Base-by-base conservation (phyloP, 2,113 vertebrate genomes). In the Eleginops maclovinus region DNA sequence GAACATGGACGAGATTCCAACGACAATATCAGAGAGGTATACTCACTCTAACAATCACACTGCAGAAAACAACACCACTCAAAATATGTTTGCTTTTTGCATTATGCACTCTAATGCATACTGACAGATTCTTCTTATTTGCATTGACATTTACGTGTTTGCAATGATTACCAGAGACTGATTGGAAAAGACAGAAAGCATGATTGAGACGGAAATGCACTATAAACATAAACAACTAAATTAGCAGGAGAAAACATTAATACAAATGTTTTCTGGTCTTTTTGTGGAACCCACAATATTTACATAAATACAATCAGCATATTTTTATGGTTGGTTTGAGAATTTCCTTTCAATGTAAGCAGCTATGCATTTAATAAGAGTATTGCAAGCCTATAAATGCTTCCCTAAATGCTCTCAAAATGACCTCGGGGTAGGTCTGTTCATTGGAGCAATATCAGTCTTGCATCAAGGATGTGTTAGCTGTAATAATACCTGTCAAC, bases 271-370 rank as follows among this genome's bases (percentile, higher is more conserved):
- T 79, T 90, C 89, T 79, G 81, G 78, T 75, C 67, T 75, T 78
- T 46, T 73, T 79, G 83, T 77, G 71, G 40, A 79, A 76, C 78
- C 79, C 78, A 66, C 60, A 28, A 75, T 93, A 92, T 92, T 90
- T 92, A 93, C 89, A 93, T 91, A 90, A 86, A 92, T 88, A 89
- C 89, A 88, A 89, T 90, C 81, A 81, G 83, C 75, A 75, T 72
- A 84, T 83, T 85, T 76, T 86, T 80, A 84, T 22, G 47, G 79
- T 86, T 82, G 86, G 86, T 75, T 91, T 82, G 67, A 77, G 84
- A 79, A 64, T 75, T 84, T 83, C 72, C 85, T 77, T 86, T 84
- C 41, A 3, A 65, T 87, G 79, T 76, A 81, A 88, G 90, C 88
- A 87, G 88, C 86, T 91, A 87, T 88, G 90, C 79, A 88, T 90